Percentiles rank a stretch among this genome's conserved stretches.
Evolutionary conservation across 2,888 invertebrate genomes (phyloP).

Genomic region (Amblyjoppa proteus): DNA sequence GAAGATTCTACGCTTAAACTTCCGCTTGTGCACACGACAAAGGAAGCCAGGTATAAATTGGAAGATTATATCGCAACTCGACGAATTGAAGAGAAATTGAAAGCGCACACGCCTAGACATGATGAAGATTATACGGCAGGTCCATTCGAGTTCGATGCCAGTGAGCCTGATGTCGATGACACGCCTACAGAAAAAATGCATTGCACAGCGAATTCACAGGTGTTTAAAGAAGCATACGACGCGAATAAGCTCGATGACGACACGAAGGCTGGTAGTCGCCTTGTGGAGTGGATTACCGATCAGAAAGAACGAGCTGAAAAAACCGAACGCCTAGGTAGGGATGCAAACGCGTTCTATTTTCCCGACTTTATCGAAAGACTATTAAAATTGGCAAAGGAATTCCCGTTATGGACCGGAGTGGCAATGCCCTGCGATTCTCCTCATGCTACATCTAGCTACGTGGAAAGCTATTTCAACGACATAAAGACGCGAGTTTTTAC

Average conservation of each 20-base stretch:
- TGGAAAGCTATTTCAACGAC: slow-evolving; percentile 43
- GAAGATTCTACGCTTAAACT: slow-evolving; percentile 41
- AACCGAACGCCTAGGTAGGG: neutral
- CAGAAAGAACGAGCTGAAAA: neutral
- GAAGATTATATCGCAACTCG: slow-evolving; percentile 43
- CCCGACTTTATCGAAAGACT: slow-evolving; percentile 34
- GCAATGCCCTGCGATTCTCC: slow-evolving; percentile 4
- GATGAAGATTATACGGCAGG: slow-evolving; percentile 24
- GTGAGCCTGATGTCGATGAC: neutral
- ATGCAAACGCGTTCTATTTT: slow-evolving; percentile 38
- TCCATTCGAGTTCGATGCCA: slow-evolving; percentile 7
- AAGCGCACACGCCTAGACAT: slow-evolving; percentile 7
- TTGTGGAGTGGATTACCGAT: slow-evolving; percentile 8
- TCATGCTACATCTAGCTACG: slow-evolving; percentile 50
- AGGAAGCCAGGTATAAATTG: slow-evolving; percentile 41
- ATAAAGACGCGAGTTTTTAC: slow-evolving; percentile 35
- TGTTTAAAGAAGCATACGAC: neutral
- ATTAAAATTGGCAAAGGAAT: slow-evolving; percentile 14
- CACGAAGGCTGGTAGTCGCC: slow-evolving; percentile 1
- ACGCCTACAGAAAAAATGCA: neutral
- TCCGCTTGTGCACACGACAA: slow-evolving; percentile 6
- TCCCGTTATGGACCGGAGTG: slow-evolving; percentile 19
- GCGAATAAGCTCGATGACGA: slow-evolving; percentile 10
- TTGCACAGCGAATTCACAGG: too few species aligned
- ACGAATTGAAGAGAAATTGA: slow-evolving; percentile 16